A percentile compares a stretch with the other conserved stretches of the same genome.
These are phyloP conservation scores for Lacanobia oleracea DNA, from an alignment of 2,888 invertebrate genomes.

Conservation along the genomic window DNA sequence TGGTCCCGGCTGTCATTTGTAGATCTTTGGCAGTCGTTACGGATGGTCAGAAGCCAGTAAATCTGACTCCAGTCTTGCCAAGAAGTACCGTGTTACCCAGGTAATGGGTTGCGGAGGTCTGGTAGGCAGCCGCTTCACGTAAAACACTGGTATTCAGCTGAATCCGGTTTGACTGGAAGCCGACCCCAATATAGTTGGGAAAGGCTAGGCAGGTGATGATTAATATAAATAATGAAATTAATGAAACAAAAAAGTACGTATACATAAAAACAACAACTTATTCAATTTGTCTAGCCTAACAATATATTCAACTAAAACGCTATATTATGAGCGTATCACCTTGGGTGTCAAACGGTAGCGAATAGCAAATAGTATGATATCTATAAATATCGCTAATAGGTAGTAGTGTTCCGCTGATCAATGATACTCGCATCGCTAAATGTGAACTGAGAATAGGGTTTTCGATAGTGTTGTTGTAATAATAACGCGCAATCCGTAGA, in stretches of 20 bases:
- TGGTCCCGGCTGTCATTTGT: too few species aligned
- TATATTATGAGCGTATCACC: slow-evolving; percentile 38
- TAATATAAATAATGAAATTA: too few species aligned
- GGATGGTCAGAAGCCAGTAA: too few species aligned
- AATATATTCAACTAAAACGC: slow-evolving; percentile 1
- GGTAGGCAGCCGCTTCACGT: too few species aligned
- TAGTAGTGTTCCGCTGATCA: slow-evolving; percentile 52
- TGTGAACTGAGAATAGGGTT: slow-evolving; percentile 32
- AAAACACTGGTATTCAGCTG: too few species aligned
- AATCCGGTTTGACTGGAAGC: too few species aligned
- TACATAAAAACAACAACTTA: background rate
- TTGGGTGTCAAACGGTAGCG: slow-evolving; percentile 49
- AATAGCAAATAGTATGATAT: slow-evolving; percentile 20
- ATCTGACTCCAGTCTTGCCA: too few species aligned
- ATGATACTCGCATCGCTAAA: slow-evolving; percentile 53
- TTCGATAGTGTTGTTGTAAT: background rate
- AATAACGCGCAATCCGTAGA: background rate
- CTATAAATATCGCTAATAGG: slow-evolving; percentile 55
- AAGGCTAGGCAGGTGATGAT: too few species aligned
- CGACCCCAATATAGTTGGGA: too few species aligned
- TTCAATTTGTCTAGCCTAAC: slow-evolving; percentile 1
- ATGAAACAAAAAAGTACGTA: background rate
- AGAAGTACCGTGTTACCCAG: too few species aligned
- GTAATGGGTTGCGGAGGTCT: too few species aligned
- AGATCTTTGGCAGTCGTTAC: too few species aligned